A percentile compares a stretch with the other conserved stretches of the same genome.
phyloP scores from a whole-genome alignment of 1,140 invertebrate genomes.

The Drosophila nikananu region DNA sequence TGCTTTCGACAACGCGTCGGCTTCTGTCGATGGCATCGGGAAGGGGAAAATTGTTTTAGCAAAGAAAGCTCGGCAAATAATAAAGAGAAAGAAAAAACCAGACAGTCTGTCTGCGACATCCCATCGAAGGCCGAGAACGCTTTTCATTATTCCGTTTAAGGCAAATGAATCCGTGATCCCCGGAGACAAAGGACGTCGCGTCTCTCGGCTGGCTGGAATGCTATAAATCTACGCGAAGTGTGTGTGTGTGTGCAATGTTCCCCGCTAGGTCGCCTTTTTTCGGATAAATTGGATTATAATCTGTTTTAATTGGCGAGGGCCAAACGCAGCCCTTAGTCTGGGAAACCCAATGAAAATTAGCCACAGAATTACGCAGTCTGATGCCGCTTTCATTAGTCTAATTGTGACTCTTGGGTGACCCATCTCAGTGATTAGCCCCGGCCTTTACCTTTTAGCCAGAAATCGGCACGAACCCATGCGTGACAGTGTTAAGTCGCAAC shows the following conservation, averaged over 20 bases:
- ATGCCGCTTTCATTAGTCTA: slow-evolving; percentile 81
- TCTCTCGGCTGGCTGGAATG: slow-evolving; percentile 27
- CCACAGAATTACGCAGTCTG: slow-evolving; percentile 75
- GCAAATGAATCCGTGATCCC: slow-evolving; percentile 54
- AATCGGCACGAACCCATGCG: slow-evolving; percentile 73
- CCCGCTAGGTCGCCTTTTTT: slow-evolving; percentile 32
- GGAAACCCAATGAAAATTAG: slow-evolving; percentile 59
- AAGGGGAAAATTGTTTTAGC: slow-evolving; percentile 66
- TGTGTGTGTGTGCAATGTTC: slow-evolving; percentile 39
- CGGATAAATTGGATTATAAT: slow-evolving; percentile 79
- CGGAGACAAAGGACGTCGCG: slow-evolving; percentile 25
- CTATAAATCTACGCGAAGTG: slow-evolving; percentile 70
- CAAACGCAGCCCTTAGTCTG: slow-evolving; percentile 40
- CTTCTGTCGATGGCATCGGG: slow-evolving; percentile 43
- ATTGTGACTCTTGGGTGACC: slow-evolving; percentile 72
- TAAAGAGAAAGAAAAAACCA: slow-evolving; percentile 24
- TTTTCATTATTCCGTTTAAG: slow-evolving; percentile 66
- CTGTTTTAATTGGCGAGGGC: slow-evolving; percentile 78
- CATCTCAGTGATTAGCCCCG: slow-evolving; percentile 66
- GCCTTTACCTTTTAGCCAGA: slow-evolving; percentile 54
- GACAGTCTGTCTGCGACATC: slow-evolving; percentile 45
- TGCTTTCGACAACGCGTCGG: slow-evolving; percentile 39
- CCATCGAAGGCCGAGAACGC: slow-evolving; percentile 56
- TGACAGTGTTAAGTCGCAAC: slow-evolving; percentile 77
- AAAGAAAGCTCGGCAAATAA: slow-evolving; percentile 30